Conservation (phyloP, 2,888 invertebrate genomes). For the Melieria omissa region DNA sequence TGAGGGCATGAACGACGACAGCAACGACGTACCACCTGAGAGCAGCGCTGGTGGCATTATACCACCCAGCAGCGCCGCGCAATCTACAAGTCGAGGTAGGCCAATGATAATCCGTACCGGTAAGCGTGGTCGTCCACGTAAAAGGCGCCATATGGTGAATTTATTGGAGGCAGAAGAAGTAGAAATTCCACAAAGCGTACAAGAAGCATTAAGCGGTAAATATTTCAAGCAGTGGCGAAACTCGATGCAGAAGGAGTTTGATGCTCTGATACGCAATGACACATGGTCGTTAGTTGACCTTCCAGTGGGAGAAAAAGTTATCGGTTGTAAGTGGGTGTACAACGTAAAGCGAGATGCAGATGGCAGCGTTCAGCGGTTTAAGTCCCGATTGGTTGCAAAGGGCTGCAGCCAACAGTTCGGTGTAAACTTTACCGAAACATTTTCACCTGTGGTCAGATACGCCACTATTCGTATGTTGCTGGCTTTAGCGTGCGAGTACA, state of each 20-base stretch:
- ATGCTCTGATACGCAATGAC: background rate
- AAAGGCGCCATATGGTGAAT: background rate
- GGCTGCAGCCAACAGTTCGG: conserved; percentile 43
- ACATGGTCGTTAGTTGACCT: conserved; percentile 7
- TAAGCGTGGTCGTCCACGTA: conserved; percentile 21
- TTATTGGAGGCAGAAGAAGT: conserved; percentile 10
- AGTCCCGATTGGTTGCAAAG: conserved; percentile 42
- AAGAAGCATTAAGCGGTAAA: background rate
- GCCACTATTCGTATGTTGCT: conserved; percentile 45
- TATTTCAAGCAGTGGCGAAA: background rate
- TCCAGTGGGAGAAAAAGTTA: conserved; percentile 2
- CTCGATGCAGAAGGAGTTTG: conserved; percentile 20
- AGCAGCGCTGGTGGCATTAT: background rate
- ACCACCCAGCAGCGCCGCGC: too few relatives aligned
- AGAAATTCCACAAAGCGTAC: background rate
- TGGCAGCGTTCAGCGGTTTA: conserved; percentile 37
- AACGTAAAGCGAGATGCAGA: conserved; percentile 34
- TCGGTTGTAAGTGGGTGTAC: conserved; percentile 43
- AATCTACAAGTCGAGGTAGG: background rate
- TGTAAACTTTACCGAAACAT: conserved; percentile 42
- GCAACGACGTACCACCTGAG: too few relatives aligned
- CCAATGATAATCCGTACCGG: conserved; percentile 15
- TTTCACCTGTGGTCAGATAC: conserved; percentile 43
- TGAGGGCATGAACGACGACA: too few relatives aligned
- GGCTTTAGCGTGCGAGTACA: conserved; percentile 39